Conservation (phyloP, 2,888 invertebrate genomes). For the Acanthopleura granulata region DNA sequence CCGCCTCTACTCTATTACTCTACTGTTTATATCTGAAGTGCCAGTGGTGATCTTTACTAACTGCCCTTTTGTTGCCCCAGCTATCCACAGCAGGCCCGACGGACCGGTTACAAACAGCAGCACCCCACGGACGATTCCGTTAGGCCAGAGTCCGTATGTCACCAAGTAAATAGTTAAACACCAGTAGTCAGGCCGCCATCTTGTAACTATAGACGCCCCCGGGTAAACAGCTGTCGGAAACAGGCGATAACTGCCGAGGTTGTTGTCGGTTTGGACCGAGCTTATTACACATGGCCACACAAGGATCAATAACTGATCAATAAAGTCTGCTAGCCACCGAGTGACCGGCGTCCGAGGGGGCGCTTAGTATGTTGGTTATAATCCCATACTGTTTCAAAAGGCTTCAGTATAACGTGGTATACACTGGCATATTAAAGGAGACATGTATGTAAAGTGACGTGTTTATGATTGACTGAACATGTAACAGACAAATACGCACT, state of each 20-base stretch:
- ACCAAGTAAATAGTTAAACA: constrained; percentile 15
- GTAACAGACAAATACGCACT: too few species aligned
- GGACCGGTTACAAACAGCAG: not conserved
- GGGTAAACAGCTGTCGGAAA: constrained; percentile 15
- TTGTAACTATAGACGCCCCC: constrained; percentile 18
- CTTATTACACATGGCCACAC: too few species aligned
- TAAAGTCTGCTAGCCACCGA: not conserved
- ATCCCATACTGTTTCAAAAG: too few species aligned
- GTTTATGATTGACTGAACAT: too few species aligned
- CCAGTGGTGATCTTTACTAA: not conserved
- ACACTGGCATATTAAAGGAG: too few species aligned
- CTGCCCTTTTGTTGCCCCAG: not conserved
- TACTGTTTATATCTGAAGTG: not conserved
- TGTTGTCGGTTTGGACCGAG: not conserved
- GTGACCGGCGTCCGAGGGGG: too few species aligned
- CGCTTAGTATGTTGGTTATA: too few species aligned
- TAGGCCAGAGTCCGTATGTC: not conserved
- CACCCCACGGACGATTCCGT: not conserved
- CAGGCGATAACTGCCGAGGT: not conserved
- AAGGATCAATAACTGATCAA: not conserved
- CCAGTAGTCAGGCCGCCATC: constrained; percentile 16
- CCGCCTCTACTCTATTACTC: too few species aligned
- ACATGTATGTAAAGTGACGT: too few species aligned
- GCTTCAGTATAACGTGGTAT: too few species aligned
- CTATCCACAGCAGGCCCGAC: not conserved